Evolutionary conservation across 2,888 invertebrate genomes (phyloP).

Genomic region (Smittia sp.): DNA sequence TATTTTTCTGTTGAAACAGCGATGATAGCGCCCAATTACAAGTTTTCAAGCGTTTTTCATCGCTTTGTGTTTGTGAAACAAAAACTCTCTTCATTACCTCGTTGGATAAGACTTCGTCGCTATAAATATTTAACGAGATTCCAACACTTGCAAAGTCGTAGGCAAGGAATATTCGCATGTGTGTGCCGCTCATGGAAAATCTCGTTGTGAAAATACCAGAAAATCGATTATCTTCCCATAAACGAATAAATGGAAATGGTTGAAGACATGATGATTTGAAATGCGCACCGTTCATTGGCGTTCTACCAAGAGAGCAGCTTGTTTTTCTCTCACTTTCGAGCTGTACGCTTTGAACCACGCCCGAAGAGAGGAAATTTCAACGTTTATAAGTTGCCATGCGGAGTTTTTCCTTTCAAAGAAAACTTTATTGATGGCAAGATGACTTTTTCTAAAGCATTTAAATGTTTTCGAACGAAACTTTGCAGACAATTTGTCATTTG

Average conservation of each 20-base stretch:
- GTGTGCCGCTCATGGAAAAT: neutral
- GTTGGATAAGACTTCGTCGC: neutral
- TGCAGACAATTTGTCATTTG: neutral
- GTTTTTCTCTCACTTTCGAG: neutral
- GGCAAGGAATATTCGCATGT: neutral
- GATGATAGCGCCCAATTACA: too few relatives aligned
- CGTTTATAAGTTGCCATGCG: too few relatives aligned
- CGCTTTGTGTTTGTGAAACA: neutral
- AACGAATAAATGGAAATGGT: constrained; percentile 38
- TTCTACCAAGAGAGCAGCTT: neutral
- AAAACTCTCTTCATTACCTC: neutral
- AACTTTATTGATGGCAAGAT: too few relatives aligned
- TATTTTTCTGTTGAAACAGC: too few relatives aligned
- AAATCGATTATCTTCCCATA: constrained; percentile 36
- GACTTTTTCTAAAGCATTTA: too few relatives aligned
- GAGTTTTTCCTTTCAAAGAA: neutral
- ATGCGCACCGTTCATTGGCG: constrained; percentile 24
- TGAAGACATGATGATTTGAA: constrained; percentile 28
- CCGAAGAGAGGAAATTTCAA: too few relatives aligned
- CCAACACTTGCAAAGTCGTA: neutral
- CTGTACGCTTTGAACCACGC: neutral
- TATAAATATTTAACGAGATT: neutral
- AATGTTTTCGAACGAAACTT: neutral
- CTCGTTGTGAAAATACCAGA: neutral
- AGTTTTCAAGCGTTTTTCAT: too few relatives aligned